Percentiles rank a stretch among this genome's conserved stretches.
These are phyloP conservation scores for Girardia tigrina DNA, from an alignment of 2,888 invertebrate species.

Conservation along the genomic window DNA sequence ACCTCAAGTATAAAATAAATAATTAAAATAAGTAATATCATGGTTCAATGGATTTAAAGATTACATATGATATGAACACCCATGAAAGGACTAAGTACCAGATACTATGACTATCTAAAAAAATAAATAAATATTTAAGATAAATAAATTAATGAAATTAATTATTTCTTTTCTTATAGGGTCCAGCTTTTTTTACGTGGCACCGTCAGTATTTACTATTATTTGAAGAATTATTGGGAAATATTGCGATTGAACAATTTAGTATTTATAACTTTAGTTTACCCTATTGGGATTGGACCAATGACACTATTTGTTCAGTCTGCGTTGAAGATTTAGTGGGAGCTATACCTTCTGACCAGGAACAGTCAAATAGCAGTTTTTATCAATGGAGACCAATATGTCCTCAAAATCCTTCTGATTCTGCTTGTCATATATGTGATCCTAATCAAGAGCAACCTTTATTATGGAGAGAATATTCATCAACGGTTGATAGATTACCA, in stretches of 20 bases:
- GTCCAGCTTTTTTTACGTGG: slow-evolving; percentile 37
- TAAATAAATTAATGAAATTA: no score
- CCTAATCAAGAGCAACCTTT: background rate
- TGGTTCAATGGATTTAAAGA: no score
- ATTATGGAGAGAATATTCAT: background rate
- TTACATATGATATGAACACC: no score
- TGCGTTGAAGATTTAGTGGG: slow-evolving; percentile 37
- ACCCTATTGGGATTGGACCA: slow-evolving; percentile 37
- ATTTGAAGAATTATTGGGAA: background rate
- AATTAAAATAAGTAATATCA: no score
- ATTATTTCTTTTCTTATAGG: no score
- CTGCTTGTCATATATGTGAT: slow-evolving; percentile 15
- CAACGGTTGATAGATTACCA: background rate
- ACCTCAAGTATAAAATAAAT: no score
- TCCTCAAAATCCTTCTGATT: background rate
- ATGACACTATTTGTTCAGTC: slow-evolving; percentile 32
- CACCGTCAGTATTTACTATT: slow-evolving; percentile 35
- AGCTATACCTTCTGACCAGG: background rate
- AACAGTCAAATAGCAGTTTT: background rate
- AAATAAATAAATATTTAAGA: no score
- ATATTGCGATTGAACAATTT: slow-evolving; percentile 5
- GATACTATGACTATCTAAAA: no score
- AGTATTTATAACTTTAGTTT: slow-evolving; percentile 27
- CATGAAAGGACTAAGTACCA: no score
- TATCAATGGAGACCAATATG: background rate